Evolutionary conservation across 1,140 invertebrate species (phyloP), one percentile per base, ranked within the genome.

Genomic region (Drosophila pectinifera): DNA sequence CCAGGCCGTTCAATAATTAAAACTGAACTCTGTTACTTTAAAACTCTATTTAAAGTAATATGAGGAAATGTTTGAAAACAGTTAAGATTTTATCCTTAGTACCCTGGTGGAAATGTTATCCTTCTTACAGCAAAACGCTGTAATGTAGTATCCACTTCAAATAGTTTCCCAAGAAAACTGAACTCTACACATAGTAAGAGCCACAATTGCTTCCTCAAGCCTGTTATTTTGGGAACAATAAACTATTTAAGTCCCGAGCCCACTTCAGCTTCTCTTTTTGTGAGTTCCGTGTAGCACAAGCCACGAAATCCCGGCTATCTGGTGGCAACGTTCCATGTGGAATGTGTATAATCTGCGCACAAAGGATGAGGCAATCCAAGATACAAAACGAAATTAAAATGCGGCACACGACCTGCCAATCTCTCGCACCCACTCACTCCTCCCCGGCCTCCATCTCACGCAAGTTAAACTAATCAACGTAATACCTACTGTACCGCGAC

Each of bases 341-440:
- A 69, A 65, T 67, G 48, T 81, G 79, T 74, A 56, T 86, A 79
- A 88, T 64, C 79, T 82, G 83, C 49, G 78, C 61, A 86, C 84
- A 79, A 88, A 54, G 64, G 84, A 59, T 74, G 78, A 48, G 74
- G 69, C 67, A 69, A 39, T 69, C 73, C 79, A 69, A 86, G 79
- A 34, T 78, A 83, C 83, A 88, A 86, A 88, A 80, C 83, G 80
- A 89, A 83, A 86, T 86, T 86, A 83, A 86, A 88, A 88, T 86
- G 84, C 83, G 83, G 83, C 83, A 86, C 83, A 86, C 83, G 83
- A 86, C 83, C 83, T 86, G 83, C 83, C 83, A 86, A 88, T 83
- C 83, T 88, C 56, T 77, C 64, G 73, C 73, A 51, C 74, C 74
- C 73, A 69, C 73, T 64, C 72, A 39, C 67, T 41, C 63, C 16